phyloP scores from a whole-genome alignment of 2,113 vertebrate genomes.

The Strix uralensis region DNA sequence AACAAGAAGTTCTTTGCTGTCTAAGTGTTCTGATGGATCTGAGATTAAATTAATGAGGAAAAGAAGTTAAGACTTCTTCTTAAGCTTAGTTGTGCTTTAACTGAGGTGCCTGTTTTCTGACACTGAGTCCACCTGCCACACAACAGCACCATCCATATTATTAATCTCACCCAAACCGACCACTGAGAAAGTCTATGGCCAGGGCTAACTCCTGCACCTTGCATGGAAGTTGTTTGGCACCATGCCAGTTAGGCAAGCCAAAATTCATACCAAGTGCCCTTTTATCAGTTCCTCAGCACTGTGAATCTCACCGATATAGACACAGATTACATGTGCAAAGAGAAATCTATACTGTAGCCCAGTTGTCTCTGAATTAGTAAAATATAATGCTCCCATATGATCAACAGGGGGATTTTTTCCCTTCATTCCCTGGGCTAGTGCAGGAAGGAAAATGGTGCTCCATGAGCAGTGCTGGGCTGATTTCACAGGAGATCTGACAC shows the following conservation, averaged over 20 bases:
- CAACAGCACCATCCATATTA: neutral
- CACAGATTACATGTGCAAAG: neutral
- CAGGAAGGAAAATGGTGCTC: neutral
- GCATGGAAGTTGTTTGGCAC: neutral
- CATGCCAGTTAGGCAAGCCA: rapidly evolving
- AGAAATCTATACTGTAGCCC: neutral
- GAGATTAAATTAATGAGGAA: neutral
- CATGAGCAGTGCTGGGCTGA: rapidly evolving
- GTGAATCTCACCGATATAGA: neutral
- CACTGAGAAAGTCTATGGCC: neutral
- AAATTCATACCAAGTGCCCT: neutral
- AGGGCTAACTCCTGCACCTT: neutral
- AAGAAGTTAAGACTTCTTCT: neutral
- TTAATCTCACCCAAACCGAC: neutral
- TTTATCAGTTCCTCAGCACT: neutral
- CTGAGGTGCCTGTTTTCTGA: neutral
- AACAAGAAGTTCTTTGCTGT: neutral
- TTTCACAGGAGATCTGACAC: neutral
- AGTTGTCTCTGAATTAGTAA: neutral
- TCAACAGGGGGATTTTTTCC: neutral
- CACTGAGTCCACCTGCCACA: neutral
- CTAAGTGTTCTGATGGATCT: neutral
- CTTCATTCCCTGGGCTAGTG: neutral
- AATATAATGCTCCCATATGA: neutral
- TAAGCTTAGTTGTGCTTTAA: neutral